These are phyloP conservation scores for Callyntrura guangdongensis DNA, from an alignment of 2,888 invertebrate genomes.

Conservation along the genomic window DNA sequence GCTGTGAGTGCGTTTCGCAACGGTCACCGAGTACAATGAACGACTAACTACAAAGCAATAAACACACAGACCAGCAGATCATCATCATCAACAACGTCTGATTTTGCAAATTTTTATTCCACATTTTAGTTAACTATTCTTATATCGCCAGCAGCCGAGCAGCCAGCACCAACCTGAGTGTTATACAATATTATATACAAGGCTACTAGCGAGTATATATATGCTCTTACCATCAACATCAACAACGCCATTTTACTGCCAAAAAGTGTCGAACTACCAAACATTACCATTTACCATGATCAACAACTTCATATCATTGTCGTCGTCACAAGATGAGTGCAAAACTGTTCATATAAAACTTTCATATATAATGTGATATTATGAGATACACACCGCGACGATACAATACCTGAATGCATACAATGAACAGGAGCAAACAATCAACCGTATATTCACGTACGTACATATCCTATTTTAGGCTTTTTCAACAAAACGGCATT, in stretches of 20 bases:
- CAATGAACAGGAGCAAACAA: conserved; percentile 50
- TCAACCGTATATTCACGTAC: background rate
- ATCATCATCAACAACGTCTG: conserved; percentile 13
- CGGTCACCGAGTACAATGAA: conserved; percentile 64
- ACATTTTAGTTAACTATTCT: background rate
- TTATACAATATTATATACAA: conserved; percentile 3
- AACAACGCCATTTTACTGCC: background rate
- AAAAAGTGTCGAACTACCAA: background rate
- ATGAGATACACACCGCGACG: background rate
- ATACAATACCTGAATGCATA: conserved; percentile 20
- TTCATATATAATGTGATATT: too few species aligned
- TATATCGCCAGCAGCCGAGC: background rate
- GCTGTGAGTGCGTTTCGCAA: conserved; percentile 62
- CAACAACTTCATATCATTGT: background rate
- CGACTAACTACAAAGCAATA: conserved; percentile 50
- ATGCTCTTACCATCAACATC: background rate
- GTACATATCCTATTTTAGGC: background rate
- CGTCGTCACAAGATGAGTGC: conserved; percentile 16
- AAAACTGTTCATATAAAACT: conserved; percentile 1
- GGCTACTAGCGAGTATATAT: background rate
- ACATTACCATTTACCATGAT: background rate
- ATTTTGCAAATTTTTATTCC: conserved; percentile 56
- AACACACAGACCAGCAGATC: conserved; percentile 12
- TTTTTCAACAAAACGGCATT: conserved; percentile 45
- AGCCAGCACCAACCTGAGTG: conserved; percentile 14